phyloP scores from a whole-genome alignment of 2,797 vertebrate species.

The Enteromius argenteus region DNA sequence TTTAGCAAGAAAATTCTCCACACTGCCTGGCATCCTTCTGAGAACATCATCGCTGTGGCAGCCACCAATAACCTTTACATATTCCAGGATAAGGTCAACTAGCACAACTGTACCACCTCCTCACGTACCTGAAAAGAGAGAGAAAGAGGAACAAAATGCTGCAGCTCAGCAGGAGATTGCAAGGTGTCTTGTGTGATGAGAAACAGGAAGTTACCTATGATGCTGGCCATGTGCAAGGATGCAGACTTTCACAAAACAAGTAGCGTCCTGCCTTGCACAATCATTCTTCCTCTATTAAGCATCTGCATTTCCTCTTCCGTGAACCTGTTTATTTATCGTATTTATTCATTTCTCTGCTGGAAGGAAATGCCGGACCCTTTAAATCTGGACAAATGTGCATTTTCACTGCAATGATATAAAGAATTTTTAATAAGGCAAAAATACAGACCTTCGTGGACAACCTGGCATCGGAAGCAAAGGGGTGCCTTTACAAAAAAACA shows the following conservation, averaged over 20 bases:
- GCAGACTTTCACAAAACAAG: conserved; percentile 40
- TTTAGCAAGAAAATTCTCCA: conserved; percentile 99
- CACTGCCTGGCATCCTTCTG: conserved; percentile 97
- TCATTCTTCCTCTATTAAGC: conserved; percentile 52
- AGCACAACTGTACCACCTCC: conserved; percentile 65
- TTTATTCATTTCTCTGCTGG: conserved; percentile 69
- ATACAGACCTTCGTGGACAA: conserved; percentile 32
- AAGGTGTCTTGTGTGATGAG: conserved; percentile 28
- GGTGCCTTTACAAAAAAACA: conserved; percentile 27
- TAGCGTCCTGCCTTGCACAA: conserved; percentile 52
- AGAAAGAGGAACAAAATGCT: not conserved
- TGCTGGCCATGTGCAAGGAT: not conserved
- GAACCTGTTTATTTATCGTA: conserved; percentile 72
- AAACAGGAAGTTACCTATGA: conserved; percentile 35
- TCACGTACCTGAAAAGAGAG: conserved; percentile 52
- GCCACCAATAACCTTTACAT: conserved; percentile 99
- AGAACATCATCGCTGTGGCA: conserved; percentile 99
- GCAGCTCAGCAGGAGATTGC: not conserved
- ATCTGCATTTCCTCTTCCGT: conserved; percentile 60
- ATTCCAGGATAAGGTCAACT: conserved; percentile 99
- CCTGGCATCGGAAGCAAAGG: conserved; percentile 45
- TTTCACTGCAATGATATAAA: conserved; percentile 37
- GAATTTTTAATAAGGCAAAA: conserved; percentile 57
- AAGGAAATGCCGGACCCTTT: conserved; percentile 66
- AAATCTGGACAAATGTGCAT: conserved; percentile 63